Base-by-base conservation (phyloP, 2,797 vertebrate genomes). In the Notamacropus eugenii region DNA sequence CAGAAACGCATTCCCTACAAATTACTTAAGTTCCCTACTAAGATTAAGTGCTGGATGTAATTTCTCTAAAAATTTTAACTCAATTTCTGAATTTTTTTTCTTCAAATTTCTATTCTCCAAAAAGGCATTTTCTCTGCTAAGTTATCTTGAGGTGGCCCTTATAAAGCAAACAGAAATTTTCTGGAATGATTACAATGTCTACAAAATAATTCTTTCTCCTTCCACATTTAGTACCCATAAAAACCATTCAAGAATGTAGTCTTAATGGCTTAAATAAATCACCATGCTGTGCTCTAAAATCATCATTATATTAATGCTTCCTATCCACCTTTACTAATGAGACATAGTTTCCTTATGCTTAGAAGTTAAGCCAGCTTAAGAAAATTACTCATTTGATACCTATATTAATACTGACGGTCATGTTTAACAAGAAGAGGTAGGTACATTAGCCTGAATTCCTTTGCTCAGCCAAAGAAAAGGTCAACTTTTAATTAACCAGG, bases 401-500 rank as follows among this genome's bases (percentile, higher is more conserved):
- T 55, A 91, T n/a, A 57, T 95, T 95, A 40, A 94, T 40, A 93
- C 54, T 94, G 40, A 93, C 34, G 90, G 92, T 91, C 40, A 94
- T 55, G 54, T 97, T 95, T 93, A 96, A 91, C 54, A 87, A 74
- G 90, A 93, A 93, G 67, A 97, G 92, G 29, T 56, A 96, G 92
- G 91, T 90, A 95, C 54, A 87, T 46, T 87, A 94, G 22, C 93
- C 57, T 95, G 56, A 93, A 94, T n/a, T 94, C 31, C 93, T 96
- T 50, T 96, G 94, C 91, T 97, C 96, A 94, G 58, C 46, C 92
- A 94, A n/a, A 91, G 93, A 90, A 95, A 95, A 19, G n/a, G 82
- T 93, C 91, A 27, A n/a, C 90, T 98, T 56, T 95, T 92, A 98
- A 98, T 97, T 97, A 98, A 98, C 94, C 95, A 98, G 95, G 95